These are phyloP conservation scores for Toxonevra muliebris DNA, from an alignment of 2,888 invertebrate genomes.

Conservation along the genomic window DNA sequence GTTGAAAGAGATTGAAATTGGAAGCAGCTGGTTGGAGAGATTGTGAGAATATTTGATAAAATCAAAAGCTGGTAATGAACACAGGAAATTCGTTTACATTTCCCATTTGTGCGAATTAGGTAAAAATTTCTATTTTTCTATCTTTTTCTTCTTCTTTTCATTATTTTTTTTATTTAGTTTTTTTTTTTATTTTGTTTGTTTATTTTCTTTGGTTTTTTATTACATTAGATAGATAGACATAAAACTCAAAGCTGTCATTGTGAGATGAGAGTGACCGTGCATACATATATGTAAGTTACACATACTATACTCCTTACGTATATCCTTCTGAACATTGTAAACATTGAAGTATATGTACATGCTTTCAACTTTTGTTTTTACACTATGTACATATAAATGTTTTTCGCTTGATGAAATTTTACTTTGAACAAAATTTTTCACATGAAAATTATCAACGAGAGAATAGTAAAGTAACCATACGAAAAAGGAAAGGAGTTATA, in stretches of 20 bases:
- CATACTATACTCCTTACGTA: neutral
- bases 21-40: too few species aligned
- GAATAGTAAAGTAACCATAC: too few species aligned
- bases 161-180: too few species aligned
- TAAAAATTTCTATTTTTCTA: slow-evolving; percentile 7
- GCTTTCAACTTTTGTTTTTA: neutral
- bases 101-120: slow-evolving; percentile 17
- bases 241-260: too few species aligned
- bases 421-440: slow-evolving; percentile 17
- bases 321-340: too few species aligned
- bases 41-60: too few species aligned
- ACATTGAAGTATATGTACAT: too few species aligned
- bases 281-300: neutral
- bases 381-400: neutral
- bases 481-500: too few species aligned
- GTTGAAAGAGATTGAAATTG: too few species aligned
- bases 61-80: slow-evolving; percentile 11
- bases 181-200: neutral
- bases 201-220: too few species aligned
- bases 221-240: neutral
- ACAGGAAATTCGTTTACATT: slow-evolving; percentile 25
- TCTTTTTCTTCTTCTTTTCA: neutral
- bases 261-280: neutral
- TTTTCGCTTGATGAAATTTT: slow-evolving; percentile 30
- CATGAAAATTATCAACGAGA: neutral